Base-by-base conservation (phyloP, 2,888 invertebrate genomes). In the Eupithecia centaureata region DNA sequence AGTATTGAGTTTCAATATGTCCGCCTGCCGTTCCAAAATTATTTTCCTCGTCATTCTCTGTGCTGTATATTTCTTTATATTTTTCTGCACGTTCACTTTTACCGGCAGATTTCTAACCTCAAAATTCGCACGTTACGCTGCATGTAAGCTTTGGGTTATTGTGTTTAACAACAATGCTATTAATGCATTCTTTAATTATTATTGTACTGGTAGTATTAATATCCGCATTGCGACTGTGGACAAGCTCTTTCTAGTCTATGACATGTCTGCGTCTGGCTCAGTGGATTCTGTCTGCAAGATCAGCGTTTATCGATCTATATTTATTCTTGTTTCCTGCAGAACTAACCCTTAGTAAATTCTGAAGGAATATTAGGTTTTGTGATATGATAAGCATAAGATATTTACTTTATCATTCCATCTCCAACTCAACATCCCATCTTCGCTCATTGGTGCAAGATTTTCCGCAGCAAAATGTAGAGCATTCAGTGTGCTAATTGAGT, bases 1-100 rank as follows among this genome's bases (percentile, higher is more conserved):
- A 82, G 91, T 90, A 86, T 92, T 86, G 86, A 88, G 87, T 92
- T 92, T 85, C 92, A 92, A 87, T 81, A 89, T 89, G 90, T 90
- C 90, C 82, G 90, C 89, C 86, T 82, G 84, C 76, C 82, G 87
- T 85, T 89, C 87, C 88, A 88, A 88, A 88, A 87, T 83, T 82
- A 83, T 85, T 84, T 84, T 82, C 76, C 76, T 78, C 83, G 85
- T 86, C 86, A 84, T 83, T 83, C 79, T 32, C 77, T 78, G 76
- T 80, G 80, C 80, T 81, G 76, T 71, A 47, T 66, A 63, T 69
- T 68, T 73, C 69, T 76, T 61, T 76, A 73, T 77, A 75, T 76
- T 77, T 80, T 78, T 83, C 81, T 80, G 77, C 75, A 79, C 75
- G 73, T 75, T 73, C 74, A 75, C 76, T 75, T 63, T 75, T 70